Evolutionary conservation across 2,797 vertebrate species (phyloP).

Genomic region (Chloroceryle inda): DNA sequence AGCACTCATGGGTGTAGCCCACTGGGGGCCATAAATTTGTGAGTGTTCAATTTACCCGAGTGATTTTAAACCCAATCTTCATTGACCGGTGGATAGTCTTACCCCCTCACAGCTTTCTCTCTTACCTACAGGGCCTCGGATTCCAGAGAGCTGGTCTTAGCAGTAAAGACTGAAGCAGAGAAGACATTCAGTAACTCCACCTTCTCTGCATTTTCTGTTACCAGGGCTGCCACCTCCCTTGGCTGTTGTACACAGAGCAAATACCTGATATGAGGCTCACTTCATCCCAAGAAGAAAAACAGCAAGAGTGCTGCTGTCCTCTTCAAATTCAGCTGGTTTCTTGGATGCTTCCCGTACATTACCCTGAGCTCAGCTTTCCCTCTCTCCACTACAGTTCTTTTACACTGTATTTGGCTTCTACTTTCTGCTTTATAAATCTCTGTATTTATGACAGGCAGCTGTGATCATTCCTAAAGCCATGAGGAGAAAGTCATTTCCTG

Average conservation of each 20-base stretch:
- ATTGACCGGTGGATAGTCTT: too few species aligned
- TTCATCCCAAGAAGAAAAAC: not conserved
- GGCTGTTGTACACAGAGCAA: not conserved
- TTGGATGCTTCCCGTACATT: not conserved
- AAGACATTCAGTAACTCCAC: too few species aligned
- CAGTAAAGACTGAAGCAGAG: too few species aligned
- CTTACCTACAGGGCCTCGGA: too few species aligned
- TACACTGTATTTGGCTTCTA: not conserved
- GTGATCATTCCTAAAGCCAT: not conserved
- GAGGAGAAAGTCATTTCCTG: not conserved
- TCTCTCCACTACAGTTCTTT: not conserved
- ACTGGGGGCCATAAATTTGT: too few species aligned
- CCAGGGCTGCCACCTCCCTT: not conserved
- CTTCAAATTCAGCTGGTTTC: not conserved
- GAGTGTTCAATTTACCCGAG: too few species aligned
- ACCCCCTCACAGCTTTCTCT: too few species aligned
- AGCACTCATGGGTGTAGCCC: too few species aligned
- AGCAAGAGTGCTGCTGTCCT: not conserved
- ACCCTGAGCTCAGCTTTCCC: not conserved
- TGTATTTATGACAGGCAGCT: not conserved
- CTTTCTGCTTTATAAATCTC: not conserved
- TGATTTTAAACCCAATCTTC: too few species aligned
- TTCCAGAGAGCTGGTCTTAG: too few species aligned
- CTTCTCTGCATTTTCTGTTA: too few species aligned
- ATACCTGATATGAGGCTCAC: not conserved